These are phyloP conservation scores for Pyralis farinalis DNA, from an alignment of 2,888 invertebrate species.

Conservation along the genomic window DNA sequence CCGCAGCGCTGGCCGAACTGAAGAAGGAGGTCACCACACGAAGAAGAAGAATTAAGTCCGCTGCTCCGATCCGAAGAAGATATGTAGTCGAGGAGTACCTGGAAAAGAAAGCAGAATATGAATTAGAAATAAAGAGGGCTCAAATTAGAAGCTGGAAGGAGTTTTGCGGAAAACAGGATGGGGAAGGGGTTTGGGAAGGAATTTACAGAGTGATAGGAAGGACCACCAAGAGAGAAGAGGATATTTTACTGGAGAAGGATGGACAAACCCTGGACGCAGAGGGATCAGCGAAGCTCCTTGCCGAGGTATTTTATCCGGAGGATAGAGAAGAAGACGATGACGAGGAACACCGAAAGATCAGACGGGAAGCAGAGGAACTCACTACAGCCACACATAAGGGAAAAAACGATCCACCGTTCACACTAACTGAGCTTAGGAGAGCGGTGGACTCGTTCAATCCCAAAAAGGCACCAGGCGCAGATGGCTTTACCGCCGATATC, in stretches of 20 bases:
- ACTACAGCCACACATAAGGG: neutral
- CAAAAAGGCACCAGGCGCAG: neutral
- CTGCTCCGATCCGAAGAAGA: conserved; percentile 9
- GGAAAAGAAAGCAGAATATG: neutral
- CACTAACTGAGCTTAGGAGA: neutral
- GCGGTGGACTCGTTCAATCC: neutral
- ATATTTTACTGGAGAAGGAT: neutral
- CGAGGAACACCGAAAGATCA: neutral
- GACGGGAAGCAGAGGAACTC: neutral
- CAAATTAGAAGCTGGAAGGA: neutral
- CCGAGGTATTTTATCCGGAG: neutral
- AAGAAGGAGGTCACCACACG: conserved; percentile 13
- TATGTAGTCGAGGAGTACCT: neutral
- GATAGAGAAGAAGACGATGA: neutral
- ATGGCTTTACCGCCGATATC: neutral
- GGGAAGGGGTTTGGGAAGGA: too few species aligned
- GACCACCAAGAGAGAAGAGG: neutral
- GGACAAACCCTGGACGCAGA: neutral
- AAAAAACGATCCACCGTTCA: neutral
- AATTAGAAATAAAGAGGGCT: neutral
- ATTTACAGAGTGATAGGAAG: too few species aligned
- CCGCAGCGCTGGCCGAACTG: conserved; percentile 9
- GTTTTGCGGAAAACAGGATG: neutral
- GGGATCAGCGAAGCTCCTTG: neutral
- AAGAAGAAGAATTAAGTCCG: conserved; percentile 15